A percentile compares a stretch with the other conserved stretches of the same genome.
Conservation (phyloP, 2,113 vertebrate genomes). For the Gymnarchus niloticus region DNA sequence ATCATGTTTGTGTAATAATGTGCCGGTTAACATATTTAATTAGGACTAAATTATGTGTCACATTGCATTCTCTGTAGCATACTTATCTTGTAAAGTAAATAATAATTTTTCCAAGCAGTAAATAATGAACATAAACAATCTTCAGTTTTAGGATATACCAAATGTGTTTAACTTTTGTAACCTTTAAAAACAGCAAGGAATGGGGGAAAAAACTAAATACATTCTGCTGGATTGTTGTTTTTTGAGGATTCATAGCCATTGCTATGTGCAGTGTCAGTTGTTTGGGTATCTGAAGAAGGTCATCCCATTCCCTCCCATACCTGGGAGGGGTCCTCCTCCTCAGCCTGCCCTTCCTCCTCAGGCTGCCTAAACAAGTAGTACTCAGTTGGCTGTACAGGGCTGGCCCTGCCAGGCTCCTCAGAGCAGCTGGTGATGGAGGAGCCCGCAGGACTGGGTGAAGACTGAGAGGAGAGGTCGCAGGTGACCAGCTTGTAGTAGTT, state of each 20-base stretch:
- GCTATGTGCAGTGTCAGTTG: not conserved
- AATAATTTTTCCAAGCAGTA: not conserved
- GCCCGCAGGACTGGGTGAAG: slow-evolving; percentile 83
- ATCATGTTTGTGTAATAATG: not conserved
- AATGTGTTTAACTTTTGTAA: not conserved
- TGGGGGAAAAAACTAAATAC: too few relatives aligned
- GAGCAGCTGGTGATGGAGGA: slow-evolving; percentile 92
- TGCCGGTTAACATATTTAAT: not conserved
- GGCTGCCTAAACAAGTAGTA: slow-evolving; percentile 87
- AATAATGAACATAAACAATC: not conserved
- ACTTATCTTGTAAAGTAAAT: not conserved
- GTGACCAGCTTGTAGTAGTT: slow-evolving; percentile 98
- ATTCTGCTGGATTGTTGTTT: too few relatives aligned
- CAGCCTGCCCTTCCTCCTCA: slow-evolving; percentile 41
- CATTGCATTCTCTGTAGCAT: not conserved
- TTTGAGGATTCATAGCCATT: not conserved
- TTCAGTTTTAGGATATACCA: not conserved
- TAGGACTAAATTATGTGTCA: not conserved
- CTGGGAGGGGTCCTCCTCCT: slow-evolving; percentile 34
- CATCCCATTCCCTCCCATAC: not conserved
- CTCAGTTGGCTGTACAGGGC: slow-evolving; percentile 80
- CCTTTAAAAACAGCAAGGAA: too few relatives aligned
- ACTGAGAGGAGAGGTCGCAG: slow-evolving; percentile 91
- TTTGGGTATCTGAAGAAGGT: not conserved
- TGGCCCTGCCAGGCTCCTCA: slow-evolving; percentile 80